phyloP scores from a whole-genome alignment of 2,888 invertebrate species.

The Sinodicranocentrus sp. region DNA sequence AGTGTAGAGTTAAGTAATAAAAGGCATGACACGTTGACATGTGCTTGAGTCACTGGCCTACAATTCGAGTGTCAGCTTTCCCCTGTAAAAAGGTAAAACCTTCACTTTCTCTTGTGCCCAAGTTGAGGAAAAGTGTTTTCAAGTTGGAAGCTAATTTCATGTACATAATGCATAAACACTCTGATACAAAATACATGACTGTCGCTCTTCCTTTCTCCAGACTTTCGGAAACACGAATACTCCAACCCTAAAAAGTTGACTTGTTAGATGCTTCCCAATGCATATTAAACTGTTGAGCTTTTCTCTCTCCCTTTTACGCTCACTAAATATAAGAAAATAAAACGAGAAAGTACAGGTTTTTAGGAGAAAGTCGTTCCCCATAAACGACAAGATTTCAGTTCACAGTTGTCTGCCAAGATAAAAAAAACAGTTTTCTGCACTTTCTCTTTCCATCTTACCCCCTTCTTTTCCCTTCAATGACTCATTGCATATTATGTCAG shows the following conservation, averaged over 20 bases:
- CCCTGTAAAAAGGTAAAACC: not conserved
- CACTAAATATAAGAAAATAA: not conserved
- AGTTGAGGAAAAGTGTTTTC: no score
- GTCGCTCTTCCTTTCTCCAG: no score
- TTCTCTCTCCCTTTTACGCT: no score
- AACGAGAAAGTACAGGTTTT: not conserved
- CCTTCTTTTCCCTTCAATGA: constrained; percentile 48
- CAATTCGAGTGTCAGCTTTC: not conserved
- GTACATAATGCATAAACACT: constrained; percentile 15
- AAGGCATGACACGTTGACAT: no score
- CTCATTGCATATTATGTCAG: constrained; percentile 61
- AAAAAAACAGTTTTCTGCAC: not conserved
- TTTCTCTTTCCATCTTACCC: constrained; percentile 9
- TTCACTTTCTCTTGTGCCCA: no score
- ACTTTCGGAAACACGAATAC: no score
- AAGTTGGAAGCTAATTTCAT: constrained; percentile 1
- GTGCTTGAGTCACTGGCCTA: no score
- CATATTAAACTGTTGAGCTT: constrained; percentile 26
- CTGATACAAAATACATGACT: not conserved
- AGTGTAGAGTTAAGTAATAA: no score
- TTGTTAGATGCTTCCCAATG: not conserved
- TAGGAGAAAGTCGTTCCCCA: not conserved
- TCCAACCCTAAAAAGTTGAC: not conserved
- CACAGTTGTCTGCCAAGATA: constrained; percentile 25
- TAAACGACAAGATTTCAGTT: constrained; percentile 11